Evolutionary conservation across 1,140 invertebrate species (phyloP).

Genomic region (Eupristina koningsbergeri): DNA sequence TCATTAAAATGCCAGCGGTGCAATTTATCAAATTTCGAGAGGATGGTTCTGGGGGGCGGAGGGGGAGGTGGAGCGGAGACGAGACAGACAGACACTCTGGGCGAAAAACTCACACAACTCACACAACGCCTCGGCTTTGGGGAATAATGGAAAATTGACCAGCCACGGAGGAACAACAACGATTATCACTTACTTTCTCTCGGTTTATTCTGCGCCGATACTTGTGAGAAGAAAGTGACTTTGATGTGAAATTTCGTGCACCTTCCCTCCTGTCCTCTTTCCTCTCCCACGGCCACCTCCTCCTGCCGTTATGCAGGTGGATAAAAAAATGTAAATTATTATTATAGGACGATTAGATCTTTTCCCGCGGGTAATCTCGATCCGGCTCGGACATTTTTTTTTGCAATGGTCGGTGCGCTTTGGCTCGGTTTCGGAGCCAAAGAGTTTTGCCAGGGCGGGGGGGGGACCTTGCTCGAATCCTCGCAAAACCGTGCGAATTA

Average conservation of each 20-base stretch:
- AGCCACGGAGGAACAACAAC: too few relatives aligned
- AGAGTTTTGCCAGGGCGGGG: too few relatives aligned
- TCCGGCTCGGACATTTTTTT: too few relatives aligned
- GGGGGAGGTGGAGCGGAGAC: background rate
- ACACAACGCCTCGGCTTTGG: too few relatives aligned
- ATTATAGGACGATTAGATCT: background rate
- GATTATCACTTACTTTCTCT: constrained; percentile 40
- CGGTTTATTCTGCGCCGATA: constrained; percentile 45
- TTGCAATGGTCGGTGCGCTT: too few relatives aligned
- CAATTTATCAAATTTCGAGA: constrained; percentile 45
- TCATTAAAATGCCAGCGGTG: constrained; percentile 34
- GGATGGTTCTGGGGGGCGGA: too few relatives aligned
- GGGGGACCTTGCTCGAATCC: background rate
- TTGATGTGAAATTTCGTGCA: constrained; percentile 23
- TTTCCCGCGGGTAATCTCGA: background rate
- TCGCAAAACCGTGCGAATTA: background rate
- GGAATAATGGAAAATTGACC: background rate
- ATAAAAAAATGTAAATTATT: background rate
- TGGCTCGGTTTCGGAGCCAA: too few relatives aligned
- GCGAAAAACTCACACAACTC: too few relatives aligned
- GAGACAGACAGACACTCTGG: too few relatives aligned
- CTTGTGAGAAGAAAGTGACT: constrained; percentile 50
- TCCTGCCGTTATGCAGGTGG: too few relatives aligned
- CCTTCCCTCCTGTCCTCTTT: background rate
- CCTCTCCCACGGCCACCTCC: background rate